phyloP scores from a whole-genome alignment of 53 echinoderm and acorn worm genomes.

The Apostichopus leukothele region DNA sequence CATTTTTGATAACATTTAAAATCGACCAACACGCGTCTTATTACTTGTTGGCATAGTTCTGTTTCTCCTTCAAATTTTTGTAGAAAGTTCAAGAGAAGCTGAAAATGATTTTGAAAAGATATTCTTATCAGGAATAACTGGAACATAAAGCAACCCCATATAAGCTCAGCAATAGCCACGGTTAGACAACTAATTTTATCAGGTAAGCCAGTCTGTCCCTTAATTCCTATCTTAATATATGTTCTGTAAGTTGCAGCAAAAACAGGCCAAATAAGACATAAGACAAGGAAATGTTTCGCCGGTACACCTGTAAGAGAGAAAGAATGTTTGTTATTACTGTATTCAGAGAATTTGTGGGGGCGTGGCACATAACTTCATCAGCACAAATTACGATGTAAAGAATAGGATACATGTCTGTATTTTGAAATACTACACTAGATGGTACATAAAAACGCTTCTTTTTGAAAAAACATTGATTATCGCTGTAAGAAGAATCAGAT shows the following conservation, averaged over 20 bases:
- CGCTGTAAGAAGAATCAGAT: no score
- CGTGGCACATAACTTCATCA: no score
- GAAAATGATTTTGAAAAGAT: constrained; percentile 23
- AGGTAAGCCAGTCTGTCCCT: background rate
- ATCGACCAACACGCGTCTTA: background rate
- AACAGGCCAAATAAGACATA: constrained; percentile 21
- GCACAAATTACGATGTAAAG: no score
- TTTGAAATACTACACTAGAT: no score
- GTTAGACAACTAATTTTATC: background rate
- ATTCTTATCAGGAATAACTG: background rate
- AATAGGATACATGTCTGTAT: no score
- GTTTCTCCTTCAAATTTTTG: background rate
- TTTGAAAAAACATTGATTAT: no score
- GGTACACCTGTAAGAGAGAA: background rate
- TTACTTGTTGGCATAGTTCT: constrained; percentile 10
- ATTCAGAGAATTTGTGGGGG: no score
- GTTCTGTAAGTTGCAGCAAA: background rate
- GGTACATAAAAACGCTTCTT: no score
- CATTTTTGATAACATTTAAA: constrained; percentile 22
- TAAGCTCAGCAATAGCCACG: constrained; percentile 14
- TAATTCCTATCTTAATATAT: background rate
- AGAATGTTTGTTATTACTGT: no score
- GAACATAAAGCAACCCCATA: constrained; percentile 32
- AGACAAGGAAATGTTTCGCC: background rate
- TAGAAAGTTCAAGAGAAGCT: background rate